These are phyloP conservation scores for Helicorthomorpha holstii DNA, from an alignment of 1,140 invertebrate genomes.

Conservation along the genomic window DNA sequence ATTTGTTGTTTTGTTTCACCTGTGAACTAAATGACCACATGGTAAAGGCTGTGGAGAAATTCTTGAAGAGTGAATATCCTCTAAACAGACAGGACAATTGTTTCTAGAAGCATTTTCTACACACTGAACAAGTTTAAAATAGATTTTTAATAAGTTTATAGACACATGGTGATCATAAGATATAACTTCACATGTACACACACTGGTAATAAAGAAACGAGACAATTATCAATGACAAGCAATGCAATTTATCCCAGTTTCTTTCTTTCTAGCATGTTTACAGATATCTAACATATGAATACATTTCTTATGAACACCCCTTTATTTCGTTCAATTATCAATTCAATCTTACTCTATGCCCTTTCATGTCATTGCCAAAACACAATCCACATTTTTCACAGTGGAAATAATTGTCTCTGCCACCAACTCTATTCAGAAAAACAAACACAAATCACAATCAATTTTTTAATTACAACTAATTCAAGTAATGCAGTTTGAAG, in stretches of 20 bases:
- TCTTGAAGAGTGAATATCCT: conserved; percentile 73
- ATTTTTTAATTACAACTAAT: neutral
- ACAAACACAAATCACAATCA: conserved; percentile 1
- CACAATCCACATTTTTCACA: conserved; percentile 76
- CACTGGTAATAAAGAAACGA: too few species aligned
- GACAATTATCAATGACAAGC: too few species aligned
- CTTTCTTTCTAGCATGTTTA: too few species aligned
- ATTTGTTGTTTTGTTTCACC: too few species aligned
- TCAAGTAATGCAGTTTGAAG: too few species aligned
- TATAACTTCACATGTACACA: conserved; percentile 58
- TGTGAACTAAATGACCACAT: conserved; percentile 67
- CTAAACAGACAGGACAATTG: conserved; percentile 70
- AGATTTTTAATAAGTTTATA: neutral
- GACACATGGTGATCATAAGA: neutral
- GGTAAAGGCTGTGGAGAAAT: conserved; percentile 68
- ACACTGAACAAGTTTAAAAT: conserved; percentile 38
- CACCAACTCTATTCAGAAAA: conserved; percentile 42
- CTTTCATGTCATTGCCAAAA: conserved; percentile 43
- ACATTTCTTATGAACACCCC: too few species aligned
- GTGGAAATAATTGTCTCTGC: conserved; percentile 68
- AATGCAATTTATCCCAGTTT: too few species aligned
- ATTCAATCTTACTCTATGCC: too few species aligned
- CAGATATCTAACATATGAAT: too few species aligned
- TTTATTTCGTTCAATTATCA: too few species aligned
- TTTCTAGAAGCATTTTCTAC: conserved; percentile 68